These are phyloP conservation scores for Liasis olivaceus DNA, from an alignment of 2,797 vertebrate genomes.

Conservation along the genomic window DNA sequence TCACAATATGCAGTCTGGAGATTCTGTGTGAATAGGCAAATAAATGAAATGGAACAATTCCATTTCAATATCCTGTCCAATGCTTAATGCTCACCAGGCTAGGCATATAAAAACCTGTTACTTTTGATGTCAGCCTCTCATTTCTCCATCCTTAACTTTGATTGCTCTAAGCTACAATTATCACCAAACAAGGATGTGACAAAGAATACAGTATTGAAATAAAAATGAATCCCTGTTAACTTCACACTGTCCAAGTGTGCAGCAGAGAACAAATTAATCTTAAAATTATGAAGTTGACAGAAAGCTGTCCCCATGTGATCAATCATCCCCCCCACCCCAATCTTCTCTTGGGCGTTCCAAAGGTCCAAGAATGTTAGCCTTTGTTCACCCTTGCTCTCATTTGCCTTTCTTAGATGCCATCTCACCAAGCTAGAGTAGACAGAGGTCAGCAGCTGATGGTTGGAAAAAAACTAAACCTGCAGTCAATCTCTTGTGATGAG, in stretches of 20 bases:
- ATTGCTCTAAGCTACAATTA: neutral
- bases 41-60: neutral
- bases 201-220: slow-evolving; percentile 11
- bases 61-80: neutral
- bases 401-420: slow-evolving; percentile 37
- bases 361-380: slow-evolving; percentile 61
- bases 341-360: slow-evolving; percentile 54
- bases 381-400: slow-evolving; percentile 25
- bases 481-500: neutral
- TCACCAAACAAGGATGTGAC: slow-evolving; percentile 2
- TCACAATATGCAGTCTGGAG: neutral
- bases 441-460: slow-evolving; percentile 12
- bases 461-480: neutral
- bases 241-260: slow-evolving; percentile 39
- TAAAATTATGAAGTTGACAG: slow-evolving; percentile 58
- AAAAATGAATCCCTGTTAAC: neutral
- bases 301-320: slow-evolving; percentile 49
- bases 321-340: slow-evolving; percentile 45
- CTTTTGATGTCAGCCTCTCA: neutral
- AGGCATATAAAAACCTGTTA: neutral
- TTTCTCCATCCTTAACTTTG: neutral
- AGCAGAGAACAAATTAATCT: slow-evolving; percentile 53
- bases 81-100: neutral
- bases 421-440: slow-evolving; percentile 12
- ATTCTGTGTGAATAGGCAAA: neutral